Evolutionary conservation across 2,888 invertebrate genomes (phyloP), one percentile per base, ranked within the genome.

Genomic region (Gisinianus flammeolus): DNA sequence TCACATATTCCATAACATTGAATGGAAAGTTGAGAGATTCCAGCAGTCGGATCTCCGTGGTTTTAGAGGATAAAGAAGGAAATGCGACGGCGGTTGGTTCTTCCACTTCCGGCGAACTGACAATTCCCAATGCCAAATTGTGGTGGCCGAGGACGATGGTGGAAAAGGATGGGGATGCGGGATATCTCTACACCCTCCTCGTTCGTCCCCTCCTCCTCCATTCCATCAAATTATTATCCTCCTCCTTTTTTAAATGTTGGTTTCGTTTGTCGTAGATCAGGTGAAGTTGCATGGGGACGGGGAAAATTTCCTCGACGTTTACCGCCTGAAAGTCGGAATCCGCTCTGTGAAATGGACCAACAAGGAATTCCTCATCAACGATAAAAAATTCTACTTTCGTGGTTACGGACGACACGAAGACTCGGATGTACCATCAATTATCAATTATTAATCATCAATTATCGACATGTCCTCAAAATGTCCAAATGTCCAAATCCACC

Each of bases 181-280:
- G 94, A 10, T 95, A 96, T 86, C 88, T 95, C 80, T 97, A 98
- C 86, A 93, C 92, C 2, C 88, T 97, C 76, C 91, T 94, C 90
- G 94, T 93, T 56, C 56, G 16, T 10, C 16, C 16, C 16, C 44
- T 44, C 6, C 6, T 44, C 44, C 6, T 44, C 6, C 44, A 44
- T 44, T 44, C 44, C n/a, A n/a, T 44, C 16, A 44, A 44, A 44
- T 44, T 44, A 44, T 44, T 10, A 16, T 44, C 6, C 44, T 44
- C 16, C n/a, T n/a, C n/a, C n/a, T n/a, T n/a, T n/a, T n/a, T n/a
- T n/a, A n/a, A n/a, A n/a, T n/a, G n/a, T n/a, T n/a, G n/a, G n/a
- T n/a, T n/a, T n/a, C n/a, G n/a, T n/a, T n/a, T n/a, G n/a, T n/a
- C n/a, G n/a, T n/a, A n/a, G n/a, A n/a, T n/a, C n/a, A n/a, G n/a